Conservation (phyloP, 2,888 invertebrate genomes). For the Drymonia ruficornis region DNA sequence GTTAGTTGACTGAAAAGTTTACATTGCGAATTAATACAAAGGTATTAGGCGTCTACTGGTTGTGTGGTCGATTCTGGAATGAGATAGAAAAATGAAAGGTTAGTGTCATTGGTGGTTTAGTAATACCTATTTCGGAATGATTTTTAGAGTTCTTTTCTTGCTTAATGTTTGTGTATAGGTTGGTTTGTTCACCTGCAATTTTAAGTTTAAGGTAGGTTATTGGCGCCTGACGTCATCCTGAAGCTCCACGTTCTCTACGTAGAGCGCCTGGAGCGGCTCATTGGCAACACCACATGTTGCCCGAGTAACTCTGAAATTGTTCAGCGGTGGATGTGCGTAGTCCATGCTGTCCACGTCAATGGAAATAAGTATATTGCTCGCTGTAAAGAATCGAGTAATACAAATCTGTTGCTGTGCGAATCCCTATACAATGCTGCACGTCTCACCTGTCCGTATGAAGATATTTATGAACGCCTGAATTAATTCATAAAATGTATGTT, state of each 20-base stretch:
- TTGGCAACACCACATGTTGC: background rate
- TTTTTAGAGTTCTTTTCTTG: too few species aligned
- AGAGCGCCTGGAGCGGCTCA: background rate
- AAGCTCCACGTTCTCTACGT: background rate
- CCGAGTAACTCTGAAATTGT: background rate
- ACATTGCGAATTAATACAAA: too few species aligned
- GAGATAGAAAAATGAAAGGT: too few species aligned
- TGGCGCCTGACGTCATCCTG: background rate
- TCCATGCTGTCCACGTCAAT: too few species aligned
- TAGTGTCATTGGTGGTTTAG: too few species aligned
- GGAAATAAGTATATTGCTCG: slow-evolving; percentile 8
- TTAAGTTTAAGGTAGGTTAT: background rate
- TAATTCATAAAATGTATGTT: background rate
- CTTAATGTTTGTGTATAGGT: slow-evolving; percentile 9
- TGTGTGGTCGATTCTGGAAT: too few species aligned
- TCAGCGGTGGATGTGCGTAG: background rate
- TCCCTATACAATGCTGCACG: background rate
- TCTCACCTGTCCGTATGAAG: background rate
- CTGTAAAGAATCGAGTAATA: background rate
- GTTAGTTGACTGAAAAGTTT: too few species aligned
- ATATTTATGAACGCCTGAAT: too few species aligned
- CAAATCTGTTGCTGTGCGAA: background rate
- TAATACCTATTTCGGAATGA: too few species aligned
- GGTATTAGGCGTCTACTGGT: too few species aligned
- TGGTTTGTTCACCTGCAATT: too few species aligned